Conservation (phyloP, 2,888 invertebrate species). For the Latrodectus hesperus region DNA sequence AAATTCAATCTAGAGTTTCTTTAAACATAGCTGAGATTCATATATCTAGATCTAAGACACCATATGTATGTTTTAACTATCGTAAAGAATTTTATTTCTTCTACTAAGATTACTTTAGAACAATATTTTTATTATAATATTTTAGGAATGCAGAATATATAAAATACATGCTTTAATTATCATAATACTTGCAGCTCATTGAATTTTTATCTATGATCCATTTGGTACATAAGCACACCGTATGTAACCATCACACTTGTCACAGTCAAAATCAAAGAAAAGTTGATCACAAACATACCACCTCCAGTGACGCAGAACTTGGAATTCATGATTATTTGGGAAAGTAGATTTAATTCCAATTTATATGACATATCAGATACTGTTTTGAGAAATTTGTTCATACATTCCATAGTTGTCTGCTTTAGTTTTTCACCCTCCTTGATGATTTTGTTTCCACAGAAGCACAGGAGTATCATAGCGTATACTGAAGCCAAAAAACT, state of each 20-base stretch:
- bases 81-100: too few species aligned
- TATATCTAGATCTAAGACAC: too few species aligned
- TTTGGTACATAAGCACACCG: slow-evolving; percentile 40
- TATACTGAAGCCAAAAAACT: not conserved
- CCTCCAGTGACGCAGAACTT: slow-evolving; percentile 40
- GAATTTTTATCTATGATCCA: slow-evolving; percentile 7
- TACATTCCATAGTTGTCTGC: not conserved
- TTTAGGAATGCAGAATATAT: too few species aligned
- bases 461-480: not conserved
- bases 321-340: slow-evolving; percentile 10
- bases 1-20: too few species aligned
- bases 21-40: too few species aligned
- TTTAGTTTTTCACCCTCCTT: slow-evolving; percentile 16
- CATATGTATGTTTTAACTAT: too few species aligned
- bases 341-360: slow-evolving; percentile 11
- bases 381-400: not conserved
- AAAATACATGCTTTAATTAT: too few species aligned
- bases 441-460: slow-evolving; percentile 13
- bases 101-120: too few species aligned
- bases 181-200: too few species aligned
- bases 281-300: slow-evolving; percentile 39
- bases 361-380: not conserved
- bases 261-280: slow-evolving; percentile 25
- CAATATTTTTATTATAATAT: too few species aligned
- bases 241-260: slow-evolving; percentile 44